These are phyloP conservation scores for Eubasilissa regina DNA, from an alignment of 1,140 invertebrate genomes.

Conservation along the genomic window DNA sequence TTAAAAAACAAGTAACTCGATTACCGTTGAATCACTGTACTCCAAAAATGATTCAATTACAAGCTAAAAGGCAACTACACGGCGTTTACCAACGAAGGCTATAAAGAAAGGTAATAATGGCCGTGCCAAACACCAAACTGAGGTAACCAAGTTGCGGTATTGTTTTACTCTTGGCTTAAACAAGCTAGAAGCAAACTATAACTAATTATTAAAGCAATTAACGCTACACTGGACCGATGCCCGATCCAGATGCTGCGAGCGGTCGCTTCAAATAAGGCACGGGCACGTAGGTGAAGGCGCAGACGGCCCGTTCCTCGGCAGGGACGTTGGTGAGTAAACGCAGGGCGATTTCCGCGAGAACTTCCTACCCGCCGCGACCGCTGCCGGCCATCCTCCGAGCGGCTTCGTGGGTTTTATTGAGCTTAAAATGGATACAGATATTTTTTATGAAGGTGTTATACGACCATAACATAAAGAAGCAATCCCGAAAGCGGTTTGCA, in stretches of 20 bases:
- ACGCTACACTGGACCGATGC: constrained; percentile 42
- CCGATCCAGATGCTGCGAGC: not conserved
- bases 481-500: constrained; percentile 32
- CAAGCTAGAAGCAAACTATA: constrained; percentile 19
- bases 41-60: constrained; percentile 17
- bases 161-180: constrained; percentile 26
- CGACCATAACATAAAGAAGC: constrained; percentile 31
- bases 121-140: not conserved
- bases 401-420: constrained; percentile 21
- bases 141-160: constrained; percentile 27
- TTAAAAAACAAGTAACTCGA: not conserved
- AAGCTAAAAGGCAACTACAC: not conserved
- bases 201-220: constrained; percentile 57
- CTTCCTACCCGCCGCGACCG: not conserved
- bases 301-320: not conserved
- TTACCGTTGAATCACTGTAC: not conserved
- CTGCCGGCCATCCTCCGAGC: not conserved
- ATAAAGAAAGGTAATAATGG: constrained; percentile 10
- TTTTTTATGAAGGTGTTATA: constrained; percentile 30
- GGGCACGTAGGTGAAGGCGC: not conserved
- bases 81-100: not conserved
- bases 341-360: not conserved
- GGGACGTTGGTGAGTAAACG: not conserved
- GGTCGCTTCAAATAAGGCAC: not conserved
- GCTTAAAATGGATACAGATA: constrained; percentile 33